Conservation (phyloP, 2,888 invertebrate genomes). For the Xylophagus ater region DNA sequence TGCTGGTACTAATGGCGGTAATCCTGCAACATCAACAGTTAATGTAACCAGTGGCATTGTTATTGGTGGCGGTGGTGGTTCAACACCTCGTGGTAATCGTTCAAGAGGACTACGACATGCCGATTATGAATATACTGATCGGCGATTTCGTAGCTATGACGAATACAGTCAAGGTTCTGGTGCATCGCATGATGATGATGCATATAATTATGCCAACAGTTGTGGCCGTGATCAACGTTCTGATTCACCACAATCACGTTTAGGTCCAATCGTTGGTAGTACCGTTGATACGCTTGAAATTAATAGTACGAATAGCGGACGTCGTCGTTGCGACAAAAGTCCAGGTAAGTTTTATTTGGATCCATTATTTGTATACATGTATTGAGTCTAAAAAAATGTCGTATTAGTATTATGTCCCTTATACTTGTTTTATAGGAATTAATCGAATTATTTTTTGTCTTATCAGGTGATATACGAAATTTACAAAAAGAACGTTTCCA, state of each 20-base stretch:
- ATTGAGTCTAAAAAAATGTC: constrained; percentile 1
- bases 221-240: constrained; percentile 36
- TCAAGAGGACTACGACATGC: constrained; percentile 39
- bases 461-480: constrained; percentile 49
- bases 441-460: constrained; percentile 2
- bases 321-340: constrained; percentile 39
- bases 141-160: constrained; percentile 53
- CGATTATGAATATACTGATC: constrained; percentile 36
- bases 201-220: constrained; percentile 21
- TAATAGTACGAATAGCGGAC: constrained; percentile 25
- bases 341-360: constrained; percentile 22
- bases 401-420: not conserved
- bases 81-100: constrained; percentile 37
- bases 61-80: constrained; percentile 21
- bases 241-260: constrained; percentile 31
- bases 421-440: not conserved
- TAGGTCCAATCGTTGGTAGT: constrained; percentile 40
- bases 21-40: constrained; percentile 20
- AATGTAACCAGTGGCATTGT: constrained; percentile 10
- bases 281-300: constrained; percentile 29
- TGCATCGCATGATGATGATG: constrained; percentile 52
- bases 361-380: too few relatives aligned
- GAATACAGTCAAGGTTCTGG: constrained; percentile 62
- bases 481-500: constrained; percentile 60
- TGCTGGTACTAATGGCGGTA: constrained; percentile 17